phyloP scores from a whole-genome alignment of 2,113 vertebrate species.

The Anarrhichthys ocellatus region DNA sequence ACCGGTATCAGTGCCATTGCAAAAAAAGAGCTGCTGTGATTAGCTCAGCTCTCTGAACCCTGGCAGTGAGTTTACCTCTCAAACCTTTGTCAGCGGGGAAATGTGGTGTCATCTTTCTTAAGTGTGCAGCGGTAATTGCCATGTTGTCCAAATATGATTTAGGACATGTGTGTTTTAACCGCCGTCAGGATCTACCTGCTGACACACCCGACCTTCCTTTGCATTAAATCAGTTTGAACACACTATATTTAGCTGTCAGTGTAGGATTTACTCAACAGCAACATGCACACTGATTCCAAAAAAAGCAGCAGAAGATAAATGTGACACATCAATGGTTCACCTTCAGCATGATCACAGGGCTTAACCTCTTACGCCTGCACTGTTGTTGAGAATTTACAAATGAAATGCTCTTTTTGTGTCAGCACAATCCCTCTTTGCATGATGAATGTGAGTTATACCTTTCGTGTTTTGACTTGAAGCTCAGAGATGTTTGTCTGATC shows the following conservation, averaged over 20 bases:
- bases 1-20: conserved; percentile 38
- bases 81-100: conserved; percentile 43
- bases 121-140: conserved; percentile 38
- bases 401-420: conserved; percentile 46
- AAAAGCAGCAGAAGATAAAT: conserved; percentile 41
- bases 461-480: conserved; percentile 74
- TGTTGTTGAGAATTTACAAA: not conserved
- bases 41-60: conserved; percentile 46
- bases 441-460: conserved; percentile 49
- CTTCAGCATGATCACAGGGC: conserved; percentile 61
- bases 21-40: conserved; percentile 66
- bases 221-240: conserved; percentile 41
- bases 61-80: conserved; percentile 34
- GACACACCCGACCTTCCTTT: conserved; percentile 69
- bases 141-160: conserved; percentile 65
- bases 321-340: conserved; percentile 58
- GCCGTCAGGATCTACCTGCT: conserved; percentile 22
- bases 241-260: conserved; percentile 52
- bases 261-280: conserved; percentile 58
- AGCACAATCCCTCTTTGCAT: conserved; percentile 18
- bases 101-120: conserved; percentile 47
- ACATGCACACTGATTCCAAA: conserved; percentile 28
- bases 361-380: conserved; percentile 11
- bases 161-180: conserved; percentile 44
- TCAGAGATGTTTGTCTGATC: conserved; percentile 45